Evolutionary conservation across 1,140 invertebrate species (phyloP), one percentile per base, ranked within the genome.

Genomic region (Probaryconus sp.): DNA sequence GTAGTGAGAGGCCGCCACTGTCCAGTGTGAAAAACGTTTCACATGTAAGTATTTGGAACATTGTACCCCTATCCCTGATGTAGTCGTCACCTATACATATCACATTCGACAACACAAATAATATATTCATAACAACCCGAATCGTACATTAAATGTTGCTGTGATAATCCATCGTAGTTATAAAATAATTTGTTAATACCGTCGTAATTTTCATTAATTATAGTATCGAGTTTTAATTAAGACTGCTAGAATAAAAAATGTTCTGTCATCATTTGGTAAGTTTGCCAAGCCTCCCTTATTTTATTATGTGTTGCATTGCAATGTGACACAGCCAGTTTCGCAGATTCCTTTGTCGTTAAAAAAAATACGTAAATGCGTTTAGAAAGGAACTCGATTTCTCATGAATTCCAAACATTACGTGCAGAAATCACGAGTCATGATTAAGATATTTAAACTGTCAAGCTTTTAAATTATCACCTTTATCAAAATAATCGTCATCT

Each of bases 181-280:
- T 64, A 56, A 21, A 56, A 28, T 63, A 71, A 56, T 71, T 71
- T 56, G 13, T 51, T 63, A 50, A 10, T 43, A n/a, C 10, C 24
- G 6, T 64, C 20, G 40, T 50, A n/a, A 13, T 35, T 50, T 13
- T 20, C 20, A 26, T 18, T 55, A 11, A 56, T 64, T 30, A 14
- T 56, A 26, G 2, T 35, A 31, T 14, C 26, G 28, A 48, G 17
- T 33, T 51, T 47, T 26, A 56, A 63, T 63, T 64, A 72, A 72
- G 68, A 72, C 68, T 72, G 68, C 37, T 58, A 51, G 31, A 14
- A 63, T 24, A 40, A 21, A 72, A 31, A 35, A 64, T 72, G 51
- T 51, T 50, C 50, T 72, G 51, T 72, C 60, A n/a, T n/a, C n/a
- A 72, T 51, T 72, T 64, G 68, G 68, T 72, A 11, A 72, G 68